A percentile compares a stretch with the other conserved stretches of the same genome.
phyloP scores from a whole-genome alignment of 2,113 vertebrate species.

The Rhinogobius similis region DNA sequence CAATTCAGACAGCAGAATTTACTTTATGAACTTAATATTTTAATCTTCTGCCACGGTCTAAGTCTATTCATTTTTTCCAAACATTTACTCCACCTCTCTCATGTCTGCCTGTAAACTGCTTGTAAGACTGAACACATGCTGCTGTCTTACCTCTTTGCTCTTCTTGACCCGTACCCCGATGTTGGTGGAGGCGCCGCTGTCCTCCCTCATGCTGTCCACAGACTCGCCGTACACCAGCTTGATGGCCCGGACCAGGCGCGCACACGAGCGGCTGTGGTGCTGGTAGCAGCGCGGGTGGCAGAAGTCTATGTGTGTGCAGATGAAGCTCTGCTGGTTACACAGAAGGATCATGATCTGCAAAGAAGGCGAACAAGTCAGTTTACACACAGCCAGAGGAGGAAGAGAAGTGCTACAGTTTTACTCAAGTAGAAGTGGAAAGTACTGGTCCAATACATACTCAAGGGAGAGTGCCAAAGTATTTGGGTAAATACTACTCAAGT shows the following conservation, averaged over 20 bases:
- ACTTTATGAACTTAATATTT: no score
- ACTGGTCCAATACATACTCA: no score
- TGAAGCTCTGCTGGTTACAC: conserved; percentile 99
- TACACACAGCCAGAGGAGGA: background rate
- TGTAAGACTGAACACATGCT: background rate
- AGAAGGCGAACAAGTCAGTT: background rate
- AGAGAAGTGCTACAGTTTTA: background rate
- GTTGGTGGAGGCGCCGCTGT: conserved; percentile 60
- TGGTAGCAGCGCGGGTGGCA: conserved; percentile 98
- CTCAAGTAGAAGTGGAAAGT: background rate
- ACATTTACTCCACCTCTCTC: no score
- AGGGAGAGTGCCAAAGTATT: no score
- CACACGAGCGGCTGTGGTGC: conserved; percentile 94
- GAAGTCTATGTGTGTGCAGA: conserved; percentile 95
- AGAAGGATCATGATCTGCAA: conserved; percentile 95
- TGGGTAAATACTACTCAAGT: no score
- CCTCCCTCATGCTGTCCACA: conserved; percentile 88
- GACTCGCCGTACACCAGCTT: conserved; percentile 95
- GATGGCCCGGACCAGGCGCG: conserved; percentile 93
- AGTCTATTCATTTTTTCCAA: no score
- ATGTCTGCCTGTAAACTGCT: no score
- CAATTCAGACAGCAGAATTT: no score
- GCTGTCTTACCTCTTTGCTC: conserved; percentile 87
- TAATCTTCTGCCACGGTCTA: no score
- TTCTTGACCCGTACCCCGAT: conserved; percentile 86